Conservation (phyloP, 2,113 vertebrate genomes). For the Pangasianodon hypophthalmus region DNA sequence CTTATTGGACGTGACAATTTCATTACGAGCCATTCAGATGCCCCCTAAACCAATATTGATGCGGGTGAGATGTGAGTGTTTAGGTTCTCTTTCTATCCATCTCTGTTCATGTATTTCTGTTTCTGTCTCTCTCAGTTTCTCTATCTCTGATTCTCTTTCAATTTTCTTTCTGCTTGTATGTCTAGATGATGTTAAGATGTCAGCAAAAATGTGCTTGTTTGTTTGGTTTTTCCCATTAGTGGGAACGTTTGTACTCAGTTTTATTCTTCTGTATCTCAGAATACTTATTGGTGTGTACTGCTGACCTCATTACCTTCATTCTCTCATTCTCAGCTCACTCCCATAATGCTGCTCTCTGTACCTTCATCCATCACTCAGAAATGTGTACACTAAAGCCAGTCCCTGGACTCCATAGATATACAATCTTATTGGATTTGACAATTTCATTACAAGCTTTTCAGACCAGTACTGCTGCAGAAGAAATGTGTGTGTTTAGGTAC, state of each 20-base stretch:
- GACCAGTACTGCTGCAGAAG: conserved; percentile 57
- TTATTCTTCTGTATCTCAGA: conserved; percentile 4
- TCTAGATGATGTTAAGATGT: conserved; percentile 27
- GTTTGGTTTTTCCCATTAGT: not conserved
- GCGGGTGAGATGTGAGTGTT: conserved; percentile 56
- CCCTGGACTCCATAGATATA: conserved; percentile 63
- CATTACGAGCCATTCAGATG: conserved; percentile 71
- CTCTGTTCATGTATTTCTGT: not conserved
- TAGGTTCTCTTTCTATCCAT: not conserved
- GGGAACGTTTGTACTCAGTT: not conserved
- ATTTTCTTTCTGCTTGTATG: conserved; percentile 47
- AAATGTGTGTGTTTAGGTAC: conserved; percentile 47
- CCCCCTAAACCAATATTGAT: conserved; percentile 51
- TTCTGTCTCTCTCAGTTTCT: conserved; percentile 14
- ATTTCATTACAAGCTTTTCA: conserved; percentile 74
- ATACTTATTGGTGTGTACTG: conserved; percentile 36
- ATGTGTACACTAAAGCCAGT: conserved; percentile 59
- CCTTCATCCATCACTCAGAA: conserved; percentile 49
- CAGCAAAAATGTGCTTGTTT: not conserved
- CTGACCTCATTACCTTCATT: conserved; percentile 56
- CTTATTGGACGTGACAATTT: conserved; percentile 76
- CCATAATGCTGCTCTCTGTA: conserved; percentile 52
- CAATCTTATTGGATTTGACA: conserved; percentile 75
- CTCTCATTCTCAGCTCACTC: conserved; percentile 43
- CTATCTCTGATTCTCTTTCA: not conserved